phyloP scores from a whole-genome alignment of 2,888 invertebrate species.

The Ochlodes sylvanus region DNA sequence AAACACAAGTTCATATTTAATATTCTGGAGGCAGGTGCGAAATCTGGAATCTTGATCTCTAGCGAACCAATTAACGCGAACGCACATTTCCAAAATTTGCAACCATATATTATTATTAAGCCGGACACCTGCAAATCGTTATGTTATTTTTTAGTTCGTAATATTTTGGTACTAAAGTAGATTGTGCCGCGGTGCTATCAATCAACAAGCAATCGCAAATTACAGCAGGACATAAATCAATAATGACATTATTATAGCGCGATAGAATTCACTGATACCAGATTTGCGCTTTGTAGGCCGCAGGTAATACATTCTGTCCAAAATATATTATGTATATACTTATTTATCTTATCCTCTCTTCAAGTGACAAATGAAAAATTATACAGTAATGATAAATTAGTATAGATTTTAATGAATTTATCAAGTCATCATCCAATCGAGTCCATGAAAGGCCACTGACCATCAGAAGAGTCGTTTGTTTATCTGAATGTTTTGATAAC shows the following conservation, averaged over 20 bases:
- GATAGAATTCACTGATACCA: not conserved
- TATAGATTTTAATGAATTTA: too few species aligned
- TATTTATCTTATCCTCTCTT: too few species aligned
- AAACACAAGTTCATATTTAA: not conserved
- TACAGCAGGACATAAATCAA: not conserved
- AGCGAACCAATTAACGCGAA: conserved; percentile 32
- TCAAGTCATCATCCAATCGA: too few species aligned
- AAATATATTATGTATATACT: too few species aligned
- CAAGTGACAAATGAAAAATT: too few species aligned
- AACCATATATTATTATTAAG: conserved; percentile 52
- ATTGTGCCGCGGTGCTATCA: conserved; percentile 10
- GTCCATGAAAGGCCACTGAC: too few species aligned
- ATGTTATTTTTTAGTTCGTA: conserved; percentile 13
- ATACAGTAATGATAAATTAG: too few species aligned
- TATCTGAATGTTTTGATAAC: too few species aligned
- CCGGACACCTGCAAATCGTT: conserved; percentile 53
- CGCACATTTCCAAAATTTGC: conserved; percentile 55
- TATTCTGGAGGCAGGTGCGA: conserved; percentile 31
- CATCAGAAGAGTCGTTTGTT: too few species aligned
- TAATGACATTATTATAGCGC: not conserved
- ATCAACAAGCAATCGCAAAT: conserved; percentile 3
- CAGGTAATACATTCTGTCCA: too few species aligned
- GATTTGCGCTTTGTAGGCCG: too few species aligned
- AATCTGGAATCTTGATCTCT: conserved; percentile 22
- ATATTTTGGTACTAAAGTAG: conserved; percentile 21